These are phyloP conservation scores for Epinotia brunnichana DNA, from an alignment of 2,888 invertebrate genomes.

Conservation along the genomic window DNA sequence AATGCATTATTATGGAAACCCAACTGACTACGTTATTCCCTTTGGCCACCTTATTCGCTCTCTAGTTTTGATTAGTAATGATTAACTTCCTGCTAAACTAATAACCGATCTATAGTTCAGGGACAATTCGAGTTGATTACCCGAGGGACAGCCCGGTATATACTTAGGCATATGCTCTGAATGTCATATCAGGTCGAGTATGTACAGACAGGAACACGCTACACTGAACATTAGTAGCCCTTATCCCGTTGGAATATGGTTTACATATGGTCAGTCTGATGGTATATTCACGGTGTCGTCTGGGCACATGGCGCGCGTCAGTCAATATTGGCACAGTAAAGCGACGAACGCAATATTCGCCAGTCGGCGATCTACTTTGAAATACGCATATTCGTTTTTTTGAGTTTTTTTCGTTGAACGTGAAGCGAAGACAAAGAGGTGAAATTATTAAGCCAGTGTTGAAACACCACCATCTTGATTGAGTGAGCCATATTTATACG, in stretches of 20 bases:
- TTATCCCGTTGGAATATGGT: background rate
- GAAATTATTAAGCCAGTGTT: background rate
- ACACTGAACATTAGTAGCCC: background rate
- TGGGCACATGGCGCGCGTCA: background rate
- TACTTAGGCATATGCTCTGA: background rate
- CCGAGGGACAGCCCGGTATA: background rate
- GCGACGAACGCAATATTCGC: conserved; percentile 15
- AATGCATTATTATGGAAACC: background rate
- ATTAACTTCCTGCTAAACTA: background rate
- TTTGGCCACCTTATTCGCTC: background rate
- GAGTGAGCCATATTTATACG: too few relatives aligned
- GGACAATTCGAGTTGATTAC: conserved; percentile 4
- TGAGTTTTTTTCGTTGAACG: background rate
- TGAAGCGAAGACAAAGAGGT: background rate
- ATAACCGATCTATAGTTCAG: background rate
- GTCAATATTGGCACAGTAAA: conserved; percentile 27
- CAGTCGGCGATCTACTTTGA: background rate
- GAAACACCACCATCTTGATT: background rate
- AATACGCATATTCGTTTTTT: background rate
- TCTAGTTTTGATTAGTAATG: background rate
- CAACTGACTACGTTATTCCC: background rate
- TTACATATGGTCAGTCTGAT: background rate
- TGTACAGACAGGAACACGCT: background rate
- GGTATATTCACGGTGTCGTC: background rate
- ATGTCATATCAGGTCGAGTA: background rate